These are phyloP conservation scores for Kryptolebias ocellatus DNA, from an alignment of 2,797 vertebrate genomes.

Conservation along the genomic window DNA sequence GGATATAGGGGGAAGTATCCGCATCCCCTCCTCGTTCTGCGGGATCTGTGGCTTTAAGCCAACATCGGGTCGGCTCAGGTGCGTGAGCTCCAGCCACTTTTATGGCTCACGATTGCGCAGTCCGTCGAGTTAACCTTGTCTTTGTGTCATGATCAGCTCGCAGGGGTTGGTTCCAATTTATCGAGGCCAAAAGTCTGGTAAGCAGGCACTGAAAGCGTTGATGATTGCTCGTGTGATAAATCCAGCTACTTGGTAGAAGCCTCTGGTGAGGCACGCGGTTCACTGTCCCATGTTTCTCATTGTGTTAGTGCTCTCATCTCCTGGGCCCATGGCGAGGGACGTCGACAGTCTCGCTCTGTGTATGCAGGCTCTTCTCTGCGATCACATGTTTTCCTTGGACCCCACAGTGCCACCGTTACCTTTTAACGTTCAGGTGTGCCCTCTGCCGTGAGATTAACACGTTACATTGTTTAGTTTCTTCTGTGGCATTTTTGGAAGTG, in stretches of 20 bases:
- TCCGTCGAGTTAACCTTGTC: not conserved
- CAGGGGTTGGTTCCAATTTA: conserved; percentile 71
- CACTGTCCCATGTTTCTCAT: conserved; percentile 8
- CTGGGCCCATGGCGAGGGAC: conserved; percentile 89
- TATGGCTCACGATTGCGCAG: not conserved
- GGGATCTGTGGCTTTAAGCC: conserved; percentile 86
- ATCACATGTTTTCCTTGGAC: conserved; percentile 93
- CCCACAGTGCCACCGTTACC: conserved; percentile 88
- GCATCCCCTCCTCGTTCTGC: conserved; percentile 85
- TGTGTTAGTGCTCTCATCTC: conserved; percentile 58
- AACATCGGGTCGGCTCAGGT: conserved; percentile 83
- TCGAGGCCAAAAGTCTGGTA: conserved; percentile 87
- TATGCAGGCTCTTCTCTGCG: conserved; percentile 88
- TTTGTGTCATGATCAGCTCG: conserved; percentile 71
- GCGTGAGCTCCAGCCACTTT: not conserved
- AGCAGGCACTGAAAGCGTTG: not conserved
- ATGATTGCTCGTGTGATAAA: not conserved
- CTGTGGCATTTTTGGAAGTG: no score
- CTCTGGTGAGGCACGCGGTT: not conserved
- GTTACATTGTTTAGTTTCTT: no score
- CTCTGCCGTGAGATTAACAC: not conserved
- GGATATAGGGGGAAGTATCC: conserved; percentile 82
- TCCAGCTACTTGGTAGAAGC: not conserved
- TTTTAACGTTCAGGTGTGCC: conserved; percentile 87
- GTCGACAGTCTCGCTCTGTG: conserved; percentile 90